These are phyloP conservation scores for Ephialtes manifestator DNA, from an alignment of 2,888 invertebrate genomes.

Conservation along the genomic window DNA sequence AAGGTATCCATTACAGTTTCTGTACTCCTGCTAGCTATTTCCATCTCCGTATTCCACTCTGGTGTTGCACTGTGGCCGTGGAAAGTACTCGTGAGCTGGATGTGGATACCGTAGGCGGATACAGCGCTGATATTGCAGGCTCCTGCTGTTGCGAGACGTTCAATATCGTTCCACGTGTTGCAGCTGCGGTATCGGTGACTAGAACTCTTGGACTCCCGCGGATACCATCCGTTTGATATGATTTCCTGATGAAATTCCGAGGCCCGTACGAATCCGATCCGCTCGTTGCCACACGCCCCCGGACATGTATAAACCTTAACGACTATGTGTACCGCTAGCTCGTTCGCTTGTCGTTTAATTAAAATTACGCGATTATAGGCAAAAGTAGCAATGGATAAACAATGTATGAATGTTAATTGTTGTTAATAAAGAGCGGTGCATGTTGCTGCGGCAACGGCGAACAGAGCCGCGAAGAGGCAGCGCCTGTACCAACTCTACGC, in stretches of 20 bases:
- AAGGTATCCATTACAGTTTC: not conserved
- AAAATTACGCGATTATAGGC: constrained; percentile 71
- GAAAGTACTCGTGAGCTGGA: not conserved
- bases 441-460: constrained; percentile 85
- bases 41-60: constrained; percentile 39
- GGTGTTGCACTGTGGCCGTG: constrained; percentile 7
- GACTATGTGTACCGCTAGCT: not conserved
- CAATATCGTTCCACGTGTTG: constrained; percentile 36
- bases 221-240: constrained; percentile 65
- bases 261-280: constrained; percentile 59
- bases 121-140: not conserved
- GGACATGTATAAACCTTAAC: constrained; percentile 23
- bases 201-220: not conserved
- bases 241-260: constrained; percentile 71
- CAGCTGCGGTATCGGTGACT: not conserved
- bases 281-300: constrained; percentile 5
- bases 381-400: constrained; percentile 75
- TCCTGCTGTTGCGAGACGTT: constrained; percentile 27
- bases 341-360: constrained; percentile 69
- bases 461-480: constrained; percentile 85
- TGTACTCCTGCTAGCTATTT: constrained; percentile 62
- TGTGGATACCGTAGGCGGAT: not conserved
- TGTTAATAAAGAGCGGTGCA: constrained; percentile 86
- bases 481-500: constrained; percentile 73
- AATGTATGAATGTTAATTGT: constrained; percentile 85